These are phyloP conservation scores for Drymodes brunneopygia DNA, from an alignment of 2,113 vertebrate species.

Conservation along the genomic window DNA sequence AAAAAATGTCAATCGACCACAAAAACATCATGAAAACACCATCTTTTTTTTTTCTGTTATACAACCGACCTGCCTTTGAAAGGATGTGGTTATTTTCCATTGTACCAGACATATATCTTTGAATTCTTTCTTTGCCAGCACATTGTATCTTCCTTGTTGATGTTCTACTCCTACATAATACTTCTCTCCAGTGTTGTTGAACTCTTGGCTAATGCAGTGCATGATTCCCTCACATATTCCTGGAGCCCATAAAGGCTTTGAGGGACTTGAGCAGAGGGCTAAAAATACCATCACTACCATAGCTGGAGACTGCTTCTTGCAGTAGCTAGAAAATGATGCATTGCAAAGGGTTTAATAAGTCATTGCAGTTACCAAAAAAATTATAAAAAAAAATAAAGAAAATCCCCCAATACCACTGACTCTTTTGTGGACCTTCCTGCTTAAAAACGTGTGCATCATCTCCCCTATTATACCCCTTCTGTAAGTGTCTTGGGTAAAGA, in stretches of 20 bases:
- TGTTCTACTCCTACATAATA: neutral
- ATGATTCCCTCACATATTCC: neutral
- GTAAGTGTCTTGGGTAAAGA: neutral
- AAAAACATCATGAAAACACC: neutral
- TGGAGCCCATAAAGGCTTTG: neutral
- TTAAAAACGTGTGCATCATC: fast-evolving
- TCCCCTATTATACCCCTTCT: neutral
- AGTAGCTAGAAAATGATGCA: neutral
- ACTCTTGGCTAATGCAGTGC: neutral
- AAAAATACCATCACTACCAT: neutral
- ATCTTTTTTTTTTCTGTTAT: neutral
- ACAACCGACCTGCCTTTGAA: neutral
- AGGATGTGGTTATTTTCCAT: neutral
- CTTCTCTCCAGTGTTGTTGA: neutral
- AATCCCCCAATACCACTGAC: neutral
- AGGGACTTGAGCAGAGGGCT: neutral
- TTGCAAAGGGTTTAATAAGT: neutral
- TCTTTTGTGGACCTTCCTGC: neutral
- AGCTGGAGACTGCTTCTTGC: neutral
- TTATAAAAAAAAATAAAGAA: neutral
- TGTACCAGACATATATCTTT: neutral
- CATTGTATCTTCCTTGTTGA: neutral
- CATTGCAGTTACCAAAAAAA: neutral
- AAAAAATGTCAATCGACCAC: fast-evolving
- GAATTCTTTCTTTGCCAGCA: neutral